Percentiles rank a stretch among this genome's conserved stretches.
phyloP scores from a whole-genome alignment of 2,888 invertebrate species.

The Oxytorus armatus region DNA sequence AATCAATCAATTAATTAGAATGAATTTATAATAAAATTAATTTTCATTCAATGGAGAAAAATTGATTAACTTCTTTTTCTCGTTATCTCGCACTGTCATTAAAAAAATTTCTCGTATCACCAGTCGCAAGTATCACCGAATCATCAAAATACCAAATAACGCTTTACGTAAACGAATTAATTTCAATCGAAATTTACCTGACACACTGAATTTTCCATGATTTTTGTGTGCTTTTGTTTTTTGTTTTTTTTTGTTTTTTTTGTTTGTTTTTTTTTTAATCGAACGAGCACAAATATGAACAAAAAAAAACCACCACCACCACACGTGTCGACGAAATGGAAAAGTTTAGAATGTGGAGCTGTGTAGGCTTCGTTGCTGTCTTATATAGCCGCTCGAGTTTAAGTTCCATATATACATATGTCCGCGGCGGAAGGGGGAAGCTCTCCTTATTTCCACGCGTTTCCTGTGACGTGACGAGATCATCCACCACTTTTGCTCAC shows the following conservation, averaged over 20 bases:
- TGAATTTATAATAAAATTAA: too few species aligned
- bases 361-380: slow-evolving; percentile 53
- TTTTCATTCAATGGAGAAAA: not conserved
- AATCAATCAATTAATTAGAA: not conserved
- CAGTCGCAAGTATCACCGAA: not conserved
- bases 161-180: slow-evolving; percentile 9
- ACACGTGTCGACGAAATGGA: slow-evolving; percentile 50
- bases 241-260: too few species aligned
- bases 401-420: slow-evolving; percentile 36
- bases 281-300: slow-evolving; percentile 22
- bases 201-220: slow-evolving; percentile 63
- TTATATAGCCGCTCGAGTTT: slow-evolving; percentile 68
- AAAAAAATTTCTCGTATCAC: too few species aligned
- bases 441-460: slow-evolving; percentile 62
- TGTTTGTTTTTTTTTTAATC: too few species aligned
- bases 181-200: slow-evolving; percentile 55
- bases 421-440: slow-evolving; percentile 23
- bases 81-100: not conserved
- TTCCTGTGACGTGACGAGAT: slow-evolving; percentile 68
- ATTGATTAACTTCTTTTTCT: too few species aligned
- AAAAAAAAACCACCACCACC: slow-evolving; percentile 11
- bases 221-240: too few species aligned
- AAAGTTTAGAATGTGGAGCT: slow-evolving; percentile 63
- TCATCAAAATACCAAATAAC: not conserved
- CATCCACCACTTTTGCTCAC: slow-evolving; percentile 42